phyloP scores from a whole-genome alignment of 2,113 vertebrate genomes.

The Eclectus roratus region DNA sequence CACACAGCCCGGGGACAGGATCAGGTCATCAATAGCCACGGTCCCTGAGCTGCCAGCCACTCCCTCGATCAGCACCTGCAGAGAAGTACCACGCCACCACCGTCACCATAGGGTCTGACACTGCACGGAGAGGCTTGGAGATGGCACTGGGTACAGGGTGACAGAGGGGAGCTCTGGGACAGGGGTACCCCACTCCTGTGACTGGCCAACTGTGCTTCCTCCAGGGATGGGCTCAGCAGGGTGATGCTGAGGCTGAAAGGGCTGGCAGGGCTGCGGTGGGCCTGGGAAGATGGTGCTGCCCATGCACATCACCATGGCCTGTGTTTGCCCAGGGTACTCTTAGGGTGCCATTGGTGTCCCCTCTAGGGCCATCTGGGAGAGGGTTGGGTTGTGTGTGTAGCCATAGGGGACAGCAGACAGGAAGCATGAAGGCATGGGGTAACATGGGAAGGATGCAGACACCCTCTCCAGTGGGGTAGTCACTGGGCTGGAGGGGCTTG shows the following conservation, averaged over 20 bases:
- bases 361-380: neutral
- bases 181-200: neutral
- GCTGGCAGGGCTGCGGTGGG: neutral
- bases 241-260: rapidly evolving
- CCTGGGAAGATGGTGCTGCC: neutral
- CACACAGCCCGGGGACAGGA: conserved; percentile 78
- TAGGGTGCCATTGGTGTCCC: neutral
- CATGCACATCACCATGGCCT: neutral
- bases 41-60: conserved; percentile 65
- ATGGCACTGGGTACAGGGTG: neutral
- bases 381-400: neutral
- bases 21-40: conserved; percentile 85
- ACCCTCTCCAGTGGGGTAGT: neutral
- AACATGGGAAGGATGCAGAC: neutral
- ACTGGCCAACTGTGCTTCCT: rapidly evolving
- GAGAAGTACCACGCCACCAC: rapidly evolving
- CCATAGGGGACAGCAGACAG: neutral
- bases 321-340: neutral
- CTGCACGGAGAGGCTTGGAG: rapidly evolving
- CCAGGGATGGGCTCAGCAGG: neutral
- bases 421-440: neutral
- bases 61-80: conserved; percentile 84
- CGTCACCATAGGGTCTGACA: rapidly evolving
- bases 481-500: neutral
- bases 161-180: rapidly evolving